phyloP scores from a whole-genome alignment of 2,797 vertebrate species.

The Cirrhinus mrigala region DNA sequence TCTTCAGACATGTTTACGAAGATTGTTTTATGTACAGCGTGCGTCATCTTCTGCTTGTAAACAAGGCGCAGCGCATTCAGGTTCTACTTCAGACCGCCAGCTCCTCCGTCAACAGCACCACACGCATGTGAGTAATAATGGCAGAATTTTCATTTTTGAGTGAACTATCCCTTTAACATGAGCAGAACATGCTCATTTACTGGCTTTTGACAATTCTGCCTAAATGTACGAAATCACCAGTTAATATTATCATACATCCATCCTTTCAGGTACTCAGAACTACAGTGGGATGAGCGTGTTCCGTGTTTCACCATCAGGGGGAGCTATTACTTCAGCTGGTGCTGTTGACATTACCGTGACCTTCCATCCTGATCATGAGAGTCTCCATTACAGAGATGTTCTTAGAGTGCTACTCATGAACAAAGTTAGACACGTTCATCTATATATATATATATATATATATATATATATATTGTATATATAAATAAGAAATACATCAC shows the following conservation, averaged over 20 bases:
- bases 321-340: constrained; percentile 78
- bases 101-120: no score
- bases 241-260: neutral
- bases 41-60: no score
- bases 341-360: constrained; percentile 82
- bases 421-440: constrained; percentile 76
- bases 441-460: no score
- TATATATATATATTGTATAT: no score
- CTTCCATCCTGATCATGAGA: constrained; percentile 91
- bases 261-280: constrained; percentile 85
- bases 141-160: no score
- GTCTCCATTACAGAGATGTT: constrained; percentile 81
- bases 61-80: no score
- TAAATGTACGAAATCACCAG: neutral
- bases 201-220: neutral
- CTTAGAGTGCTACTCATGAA: constrained; percentile 84
- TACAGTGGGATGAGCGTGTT: constrained; percentile 86
- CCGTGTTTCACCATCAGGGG: constrained; percentile 80
- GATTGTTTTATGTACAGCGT: no score
- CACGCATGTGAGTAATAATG: no score
- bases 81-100: no score
- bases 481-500: no score
- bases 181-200: neutral
- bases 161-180: neutral
- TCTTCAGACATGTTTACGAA: no score